Percentiles rank a stretch among this genome's conserved stretches.
Conservation (phyloP, 2,113 vertebrate genomes). For the Prochilodus magdalenae region DNA sequence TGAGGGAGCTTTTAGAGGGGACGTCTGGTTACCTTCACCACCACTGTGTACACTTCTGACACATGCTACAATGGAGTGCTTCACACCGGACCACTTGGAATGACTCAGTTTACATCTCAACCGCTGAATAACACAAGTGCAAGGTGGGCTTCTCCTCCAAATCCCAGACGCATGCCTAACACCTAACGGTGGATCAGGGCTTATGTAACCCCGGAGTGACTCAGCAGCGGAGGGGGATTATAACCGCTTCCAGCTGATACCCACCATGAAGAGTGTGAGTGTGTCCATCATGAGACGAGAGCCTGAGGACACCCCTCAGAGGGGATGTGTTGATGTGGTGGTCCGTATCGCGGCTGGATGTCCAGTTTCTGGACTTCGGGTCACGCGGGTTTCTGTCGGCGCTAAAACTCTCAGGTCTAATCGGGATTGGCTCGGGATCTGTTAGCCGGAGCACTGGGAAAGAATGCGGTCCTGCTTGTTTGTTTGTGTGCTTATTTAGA, state of each 20-base stretch:
- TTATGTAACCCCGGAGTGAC: constrained; percentile 68
- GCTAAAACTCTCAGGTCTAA: background rate
- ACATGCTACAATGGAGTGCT: too few species aligned
- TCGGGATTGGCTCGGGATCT: too few species aligned
- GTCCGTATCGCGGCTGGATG: background rate
- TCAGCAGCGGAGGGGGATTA: constrained; percentile 68
- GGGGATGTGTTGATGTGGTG: background rate
- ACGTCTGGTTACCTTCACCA: too few species aligned
- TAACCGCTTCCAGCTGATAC: constrained; percentile 52
- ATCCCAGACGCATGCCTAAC: too few species aligned
- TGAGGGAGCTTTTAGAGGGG: too few species aligned
- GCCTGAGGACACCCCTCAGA: background rate
- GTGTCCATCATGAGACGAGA: constrained; percentile 51
- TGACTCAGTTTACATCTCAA: too few species aligned
- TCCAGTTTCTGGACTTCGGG: background rate
- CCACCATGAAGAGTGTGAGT: constrained; percentile 42
- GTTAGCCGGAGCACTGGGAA: too few species aligned
- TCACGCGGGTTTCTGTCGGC: background rate
- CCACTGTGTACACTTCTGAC: too few species aligned
- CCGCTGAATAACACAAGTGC: background rate
- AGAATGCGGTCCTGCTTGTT: background rate
- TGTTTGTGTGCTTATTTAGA: background rate
- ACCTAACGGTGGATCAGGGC: background rate
- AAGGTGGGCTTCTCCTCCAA: too few species aligned
- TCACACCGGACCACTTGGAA: too few species aligned